phyloP scores from a whole-genome alignment of 2,888 invertebrate genomes.

The Hypercompe scribonia region DNA sequence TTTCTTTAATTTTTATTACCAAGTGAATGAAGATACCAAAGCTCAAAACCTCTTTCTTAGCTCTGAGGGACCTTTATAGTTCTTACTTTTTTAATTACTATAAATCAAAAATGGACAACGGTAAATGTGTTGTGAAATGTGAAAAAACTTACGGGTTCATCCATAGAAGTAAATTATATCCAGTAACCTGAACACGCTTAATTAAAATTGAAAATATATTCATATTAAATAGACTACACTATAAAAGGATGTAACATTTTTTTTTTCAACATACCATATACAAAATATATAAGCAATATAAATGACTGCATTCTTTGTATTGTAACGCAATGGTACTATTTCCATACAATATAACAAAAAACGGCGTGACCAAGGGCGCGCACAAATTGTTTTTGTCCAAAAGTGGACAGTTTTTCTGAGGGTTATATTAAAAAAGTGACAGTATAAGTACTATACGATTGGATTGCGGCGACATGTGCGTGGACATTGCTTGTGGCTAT shows the following conservation, averaged over 20 bases:
- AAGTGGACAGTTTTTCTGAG: conserved; percentile 68
- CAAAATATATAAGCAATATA: background rate
- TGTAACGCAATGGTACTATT: conserved; percentile 15
- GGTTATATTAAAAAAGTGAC: conserved; percentile 78
- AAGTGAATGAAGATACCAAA: too few species aligned
- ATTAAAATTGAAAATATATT: too few species aligned
- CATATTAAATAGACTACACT: background rate
- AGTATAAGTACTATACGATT: conserved; percentile 78
- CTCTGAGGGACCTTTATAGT: too few species aligned
- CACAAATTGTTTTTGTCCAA: conserved; percentile 74
- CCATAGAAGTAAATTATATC: too few species aligned
- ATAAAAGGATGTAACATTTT: background rate
- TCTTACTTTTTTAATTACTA: too few species aligned
- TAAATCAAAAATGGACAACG: too few species aligned
- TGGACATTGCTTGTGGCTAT: conserved; percentile 61
- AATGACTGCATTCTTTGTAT: conserved; percentile 11
- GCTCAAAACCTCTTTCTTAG: too few species aligned
- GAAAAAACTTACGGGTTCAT: too few species aligned
- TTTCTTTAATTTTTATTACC: too few species aligned
- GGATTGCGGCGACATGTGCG: conserved; percentile 69
- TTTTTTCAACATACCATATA: background rate
- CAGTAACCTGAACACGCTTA: too few species aligned
- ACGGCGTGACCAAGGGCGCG: conserved; percentile 54
- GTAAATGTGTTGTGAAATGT: too few species aligned
- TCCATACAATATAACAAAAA: conserved; percentile 46